Base-by-base conservation (phyloP, 2,113 vertebrate species). In the Macquaria australasica region DNA sequence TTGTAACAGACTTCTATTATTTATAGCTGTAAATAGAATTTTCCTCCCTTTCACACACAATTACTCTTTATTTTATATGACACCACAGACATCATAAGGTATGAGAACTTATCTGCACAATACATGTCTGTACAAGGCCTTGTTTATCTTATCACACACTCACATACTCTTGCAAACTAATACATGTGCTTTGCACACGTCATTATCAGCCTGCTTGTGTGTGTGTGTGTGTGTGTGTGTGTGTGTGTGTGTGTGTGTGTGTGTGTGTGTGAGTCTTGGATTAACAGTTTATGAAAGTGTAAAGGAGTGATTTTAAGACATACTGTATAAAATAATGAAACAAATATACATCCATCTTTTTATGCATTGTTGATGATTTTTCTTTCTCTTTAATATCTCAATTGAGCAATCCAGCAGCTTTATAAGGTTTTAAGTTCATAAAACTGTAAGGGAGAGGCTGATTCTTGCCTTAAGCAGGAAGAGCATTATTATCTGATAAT, bases 11-110 rank as follows among this genome's bases (percentile, higher is more conserved):
- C 81, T 50, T 86, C 11, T 18, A 83, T 67, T 71, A 73, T 81
- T 41, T 70, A 11, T 18, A 55, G 23, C 56, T 81, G 45, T 67
- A 58, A 63, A 34, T 58, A 43, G 55, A 67, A 67, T 48, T 9
- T 25, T 72, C 25, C 28, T 50, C n/a, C 28, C 28, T 39, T 50
- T 77, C n/a, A 15, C 37, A 20, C 34, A 53, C 59, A 82, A 68
- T 77, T 76, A 73, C 55, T 31, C 34, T 28, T 79, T 72, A 73
- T 83, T 73, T 53, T 45, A 82, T 77, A 45, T 56, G 68, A 78
- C 59, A 50, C n/a, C 18, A 25, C 4, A 34, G 58, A 11, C 37
- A 48, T 51, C 62, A 39, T 80, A 48, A 59, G 20, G 28, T 84
- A 48, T 63, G 39, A 43, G 45, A 56, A 82, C 55, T n/a, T 58